These are phyloP conservation scores for Numenius phaeopus DNA, from an alignment of 2,797 vertebrate genomes.

Conservation along the genomic window DNA sequence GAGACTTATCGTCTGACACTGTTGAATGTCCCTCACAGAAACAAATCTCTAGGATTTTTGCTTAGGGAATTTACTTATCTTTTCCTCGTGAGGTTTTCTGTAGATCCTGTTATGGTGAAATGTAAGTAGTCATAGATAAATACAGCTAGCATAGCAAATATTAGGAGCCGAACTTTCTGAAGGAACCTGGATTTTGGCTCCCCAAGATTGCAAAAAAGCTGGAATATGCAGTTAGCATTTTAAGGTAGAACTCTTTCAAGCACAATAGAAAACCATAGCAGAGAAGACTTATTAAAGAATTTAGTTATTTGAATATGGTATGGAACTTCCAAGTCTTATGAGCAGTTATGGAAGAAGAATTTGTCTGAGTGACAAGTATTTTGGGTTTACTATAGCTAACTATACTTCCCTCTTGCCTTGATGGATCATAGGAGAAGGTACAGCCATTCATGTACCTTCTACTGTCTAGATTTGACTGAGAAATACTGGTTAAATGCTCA, in stretches of 20 bases:
- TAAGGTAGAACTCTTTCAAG: not conserved
- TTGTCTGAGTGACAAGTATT: not conserved
- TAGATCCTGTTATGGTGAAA: not conserved
- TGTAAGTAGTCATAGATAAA: not conserved
- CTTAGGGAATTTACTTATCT: not conserved
- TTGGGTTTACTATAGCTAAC: not conserved
- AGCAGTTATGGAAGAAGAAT: not conserved
- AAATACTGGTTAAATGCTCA: not conserved
- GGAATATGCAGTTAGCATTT: not conserved
- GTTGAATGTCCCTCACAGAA: not conserved
- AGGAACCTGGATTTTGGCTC: not conserved
- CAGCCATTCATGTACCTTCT: not conserved
- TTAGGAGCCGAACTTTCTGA: not conserved
- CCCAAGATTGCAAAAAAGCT: not conserved
- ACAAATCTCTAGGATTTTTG: not conserved
- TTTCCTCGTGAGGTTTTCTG: not conserved
- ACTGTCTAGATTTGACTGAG: not conserved
- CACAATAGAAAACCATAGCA: not conserved
- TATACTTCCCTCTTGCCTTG: not conserved
- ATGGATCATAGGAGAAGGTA: not conserved
- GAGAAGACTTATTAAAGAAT: not conserved
- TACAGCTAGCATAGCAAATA: not conserved
- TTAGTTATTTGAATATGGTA: not conserved
- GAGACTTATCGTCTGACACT: not conserved
- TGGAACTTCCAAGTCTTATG: not conserved